Evolutionary conservation across 2,888 invertebrate genomes (phyloP), one percentile per base, ranked within the genome.

Genomic region (Coleophora flavipennella): DNA sequence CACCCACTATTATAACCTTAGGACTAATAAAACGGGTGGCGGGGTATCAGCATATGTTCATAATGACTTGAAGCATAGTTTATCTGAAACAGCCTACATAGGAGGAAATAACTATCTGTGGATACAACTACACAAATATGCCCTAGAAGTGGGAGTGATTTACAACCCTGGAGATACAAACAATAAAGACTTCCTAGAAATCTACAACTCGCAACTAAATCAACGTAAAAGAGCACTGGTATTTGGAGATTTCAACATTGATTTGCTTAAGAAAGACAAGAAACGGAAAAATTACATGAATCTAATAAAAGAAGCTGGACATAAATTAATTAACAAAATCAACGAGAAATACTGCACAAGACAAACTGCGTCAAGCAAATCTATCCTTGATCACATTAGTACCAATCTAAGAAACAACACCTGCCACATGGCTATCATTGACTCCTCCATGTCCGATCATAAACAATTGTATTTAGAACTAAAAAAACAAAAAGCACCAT

Each of bases 381-480:
- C 53, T 1, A 50, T 54, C 7, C 6, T 56, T 11, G 53, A 59
- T 33, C 56, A 54, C 34, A 38, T 54, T 0, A 38, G 31, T 13
- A 48, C 57, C 1, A 49, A 50, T 14, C 14, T 56, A 7, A 39
- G 39, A 12, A 35, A 50, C n/a, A 36, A 50, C n/a, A 13, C 31
- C 1, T 53, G 51, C 13, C 47, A 45, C 12, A n/a, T 53, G 8
- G 36, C 45, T 10, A 39, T 49, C 1, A 35, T 55, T 1, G 45
- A 55, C 0, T 48, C 49, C 1, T n/a, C 48, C 1, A 20, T 55
- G 20, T 48, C 53, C 0, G 56, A 56, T 26, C 53, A 53, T 31
- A 51, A 47, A 34, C 51, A 52, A 29, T 46, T 57, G 13, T 48
- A 48, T 8, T 1, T 51, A 0, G 45, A 49, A 41, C 7, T 46